Base-by-base conservation (phyloP, 2,888 invertebrate genomes). In the Parapristionchus giblindavisi region DNA sequence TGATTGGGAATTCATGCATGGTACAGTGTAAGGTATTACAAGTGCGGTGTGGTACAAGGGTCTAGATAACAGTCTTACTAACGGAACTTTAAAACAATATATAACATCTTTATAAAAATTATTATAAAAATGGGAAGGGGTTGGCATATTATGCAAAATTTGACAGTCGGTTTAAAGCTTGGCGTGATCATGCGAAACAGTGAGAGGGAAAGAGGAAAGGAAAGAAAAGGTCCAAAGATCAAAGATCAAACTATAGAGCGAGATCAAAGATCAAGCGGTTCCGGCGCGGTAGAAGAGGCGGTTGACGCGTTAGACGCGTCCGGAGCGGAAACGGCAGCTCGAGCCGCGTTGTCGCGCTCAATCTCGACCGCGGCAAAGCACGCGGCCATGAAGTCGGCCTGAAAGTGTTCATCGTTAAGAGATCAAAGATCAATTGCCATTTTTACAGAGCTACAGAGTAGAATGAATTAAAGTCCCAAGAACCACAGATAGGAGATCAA, bases 381-480 rank as follows among this genome's bases (percentile, higher is more conserved):
- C 89, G 96, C 96, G 89, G 93, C 92, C 88, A 95, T 92, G 91
- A 93, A 95, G 87, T 93, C 92, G 88, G 93, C 94, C 94, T 95
- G 91, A 24, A 92, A 84, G n/a, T 21, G n/a, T 14, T 29, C 17
- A 43, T 14, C 43, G 43, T 43, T 43, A 14, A 43, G 43, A 17
- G 17, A 43, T 14, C 17, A 14, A n/a, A 14, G 52, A 21, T 14
- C n/a, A 6, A 4, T 52, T 27, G 21, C 60, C 29, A 60, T 4
- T 11, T 32, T 11, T 60, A 8, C 60, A 29, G 21, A 34, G 56
- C 6, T 14, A 8, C 56, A 54, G 24, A 54, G 24, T 54, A n/a
- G 8, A 54, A n/a, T 54, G 8, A n/a, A n/a, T 14, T 54, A 6
- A 54, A n/a, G 56, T 14, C n/a, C 56, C 17, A 14, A 43, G n/a